These are phyloP conservation scores for Glossosoma conforme DNA, from an alignment of 1,140 invertebrate genomes.

Conservation along the genomic window DNA sequence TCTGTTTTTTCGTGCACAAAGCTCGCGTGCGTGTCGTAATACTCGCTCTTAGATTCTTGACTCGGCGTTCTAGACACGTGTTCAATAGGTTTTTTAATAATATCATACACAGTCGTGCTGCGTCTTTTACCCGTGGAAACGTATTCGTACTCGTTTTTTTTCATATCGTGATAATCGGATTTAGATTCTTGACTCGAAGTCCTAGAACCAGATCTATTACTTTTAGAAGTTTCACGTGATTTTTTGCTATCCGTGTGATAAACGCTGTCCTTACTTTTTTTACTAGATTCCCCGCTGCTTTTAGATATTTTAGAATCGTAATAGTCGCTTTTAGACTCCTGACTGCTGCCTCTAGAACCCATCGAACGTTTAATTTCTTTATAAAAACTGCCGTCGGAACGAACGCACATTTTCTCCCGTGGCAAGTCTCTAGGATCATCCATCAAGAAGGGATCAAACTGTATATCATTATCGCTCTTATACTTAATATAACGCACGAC, in stretches of 20 bases:
- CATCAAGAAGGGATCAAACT: constrained; percentile 59
- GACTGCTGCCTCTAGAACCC: constrained; percentile 57
- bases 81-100: constrained; percentile 36
- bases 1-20: constrained; percentile 40
- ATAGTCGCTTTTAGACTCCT: constrained; percentile 62
- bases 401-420: constrained; percentile 59
- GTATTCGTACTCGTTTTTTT: constrained; percentile 43
- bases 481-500: constrained; percentile 48
- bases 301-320: constrained; percentile 60
- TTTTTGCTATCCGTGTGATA: constrained; percentile 61
- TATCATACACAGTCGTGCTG: constrained; percentile 21
- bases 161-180: constrained; percentile 50
- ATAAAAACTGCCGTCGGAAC: constrained; percentile 64
- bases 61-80: constrained; percentile 56
- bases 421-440: constrained; percentile 64
- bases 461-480: constrained; percentile 55
- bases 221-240: constrained; percentile 54
- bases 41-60: constrained; percentile 61
- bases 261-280: constrained; percentile 56
- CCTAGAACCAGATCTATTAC: constrained; percentile 50
- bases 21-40: constrained; percentile 52
- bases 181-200: constrained; percentile 64
- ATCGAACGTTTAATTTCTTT: constrained; percentile 58
- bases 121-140: constrained; percentile 11
- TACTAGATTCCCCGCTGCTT: constrained; percentile 57